phyloP scores from a whole-genome alignment of 1,140 invertebrate genomes.

The Pseudomyrmex flavicornis region DNA sequence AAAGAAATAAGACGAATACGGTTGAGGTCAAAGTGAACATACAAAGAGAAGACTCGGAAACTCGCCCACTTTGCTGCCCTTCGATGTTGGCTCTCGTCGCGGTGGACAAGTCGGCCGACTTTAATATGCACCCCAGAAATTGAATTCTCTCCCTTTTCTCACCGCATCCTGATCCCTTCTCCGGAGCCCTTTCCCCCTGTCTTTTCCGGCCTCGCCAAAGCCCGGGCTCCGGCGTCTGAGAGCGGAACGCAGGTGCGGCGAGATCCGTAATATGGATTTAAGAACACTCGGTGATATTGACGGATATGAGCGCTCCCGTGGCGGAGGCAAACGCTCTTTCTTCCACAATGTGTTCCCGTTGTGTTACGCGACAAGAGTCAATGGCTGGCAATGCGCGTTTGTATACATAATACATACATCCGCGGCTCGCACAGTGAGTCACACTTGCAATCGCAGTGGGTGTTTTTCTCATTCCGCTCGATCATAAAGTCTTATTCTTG shows the following conservation, averaged over 20 bases:
- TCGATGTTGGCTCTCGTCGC: slow-evolving; percentile 61
- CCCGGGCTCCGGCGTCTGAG: slow-evolving; percentile 48
- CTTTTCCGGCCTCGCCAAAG: slow-evolving; percentile 43
- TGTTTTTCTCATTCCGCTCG: slow-evolving; percentile 69
- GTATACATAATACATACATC: slow-evolving; percentile 4
- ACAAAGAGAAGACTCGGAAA: slow-evolving; percentile 67
- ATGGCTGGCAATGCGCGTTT: slow-evolving; percentile 41
- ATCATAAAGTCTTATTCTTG: slow-evolving; percentile 80
- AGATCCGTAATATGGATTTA: slow-evolving; percentile 73
- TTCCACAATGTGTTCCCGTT: neutral
- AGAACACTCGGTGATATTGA: slow-evolving; percentile 72
- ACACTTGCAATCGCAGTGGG: slow-evolving; percentile 59
- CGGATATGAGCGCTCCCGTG: slow-evolving; percentile 67
- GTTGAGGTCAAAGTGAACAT: slow-evolving; percentile 44
- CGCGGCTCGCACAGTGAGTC: slow-evolving; percentile 60
- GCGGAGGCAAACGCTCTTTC: slow-evolving; percentile 52
- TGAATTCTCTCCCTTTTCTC: slow-evolving; percentile 72
- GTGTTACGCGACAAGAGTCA: slow-evolving; percentile 35
- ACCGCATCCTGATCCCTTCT: neutral
- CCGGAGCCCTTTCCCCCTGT: neutral
- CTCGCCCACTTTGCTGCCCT: slow-evolving; percentile 64
- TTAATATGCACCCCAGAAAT: slow-evolving; percentile 81
- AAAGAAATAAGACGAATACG: slow-evolving; percentile 32
- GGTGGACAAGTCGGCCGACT: slow-evolving; percentile 76
- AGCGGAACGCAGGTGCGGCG: slow-evolving; percentile 68